phyloP scores from a whole-genome alignment of 2,888 invertebrate genomes.

The Limnephilus lunatus region DNA sequence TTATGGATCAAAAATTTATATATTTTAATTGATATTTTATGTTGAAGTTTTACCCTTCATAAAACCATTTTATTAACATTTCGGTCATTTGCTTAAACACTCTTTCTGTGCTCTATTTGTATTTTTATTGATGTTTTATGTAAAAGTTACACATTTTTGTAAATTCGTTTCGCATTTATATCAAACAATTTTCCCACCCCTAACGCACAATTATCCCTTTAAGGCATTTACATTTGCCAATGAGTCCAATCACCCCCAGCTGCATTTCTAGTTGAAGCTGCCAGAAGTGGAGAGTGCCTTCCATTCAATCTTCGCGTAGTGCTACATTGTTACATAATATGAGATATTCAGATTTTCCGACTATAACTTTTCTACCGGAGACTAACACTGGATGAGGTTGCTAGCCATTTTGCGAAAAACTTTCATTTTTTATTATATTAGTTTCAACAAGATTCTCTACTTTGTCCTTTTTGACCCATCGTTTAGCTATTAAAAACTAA shows the following conservation, averaged over 20 bases:
- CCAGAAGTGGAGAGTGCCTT: background rate
- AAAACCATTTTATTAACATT: background rate
- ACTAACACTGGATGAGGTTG: background rate
- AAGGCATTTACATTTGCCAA: background rate
- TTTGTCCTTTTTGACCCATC: no score
- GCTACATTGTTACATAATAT: background rate
- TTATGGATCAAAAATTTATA: background rate
- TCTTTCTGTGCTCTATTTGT: no score
- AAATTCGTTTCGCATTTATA: no score
- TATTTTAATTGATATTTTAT: background rate
- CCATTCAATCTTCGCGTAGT: background rate
- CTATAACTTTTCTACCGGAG: background rate
- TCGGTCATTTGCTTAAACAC: no score
- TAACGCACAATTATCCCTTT: background rate
- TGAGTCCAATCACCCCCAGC: slow-evolving; percentile 10
- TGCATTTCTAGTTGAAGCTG: background rate
- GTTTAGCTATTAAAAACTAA: no score
- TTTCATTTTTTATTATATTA: background rate
- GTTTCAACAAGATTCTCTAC: no score
- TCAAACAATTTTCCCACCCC: background rate
- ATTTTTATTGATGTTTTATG: no score
- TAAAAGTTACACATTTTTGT: no score
- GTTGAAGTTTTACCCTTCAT: no score
- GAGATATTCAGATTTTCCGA: slow-evolving; percentile 31
- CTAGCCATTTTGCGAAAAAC: background rate